A percentile compares a stretch with the other conserved stretches of the same genome.
Evolutionary conservation across 2,113 vertebrate genomes (phyloP).

Genomic region (Zosterops borbonicus): DNA sequence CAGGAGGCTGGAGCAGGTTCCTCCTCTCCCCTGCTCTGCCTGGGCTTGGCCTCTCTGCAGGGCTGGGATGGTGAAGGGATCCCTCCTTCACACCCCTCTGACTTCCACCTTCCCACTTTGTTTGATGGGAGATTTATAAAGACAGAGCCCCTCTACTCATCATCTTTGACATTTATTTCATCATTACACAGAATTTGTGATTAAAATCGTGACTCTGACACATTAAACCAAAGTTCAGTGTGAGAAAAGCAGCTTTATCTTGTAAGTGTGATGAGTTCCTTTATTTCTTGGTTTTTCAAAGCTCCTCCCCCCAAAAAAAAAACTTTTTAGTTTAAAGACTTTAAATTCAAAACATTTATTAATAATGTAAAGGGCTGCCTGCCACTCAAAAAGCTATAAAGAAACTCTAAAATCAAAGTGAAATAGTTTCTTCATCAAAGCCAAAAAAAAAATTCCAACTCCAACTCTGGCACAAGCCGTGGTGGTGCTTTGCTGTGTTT

Average conservation of each 20-base stretch:
- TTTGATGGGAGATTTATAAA: neutral
- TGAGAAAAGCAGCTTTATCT: neutral
- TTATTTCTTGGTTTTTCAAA: constrained; percentile 36
- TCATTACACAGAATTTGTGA: constrained; percentile 35
- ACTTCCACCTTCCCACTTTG: neutral
- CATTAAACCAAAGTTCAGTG: constrained; percentile 14
- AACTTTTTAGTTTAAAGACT: constrained; percentile 53
- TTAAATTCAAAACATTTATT: constrained; percentile 62
- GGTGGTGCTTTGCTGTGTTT: neutral
- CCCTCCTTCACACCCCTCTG: neutral
- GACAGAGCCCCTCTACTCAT: neutral
- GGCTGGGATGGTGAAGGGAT: neutral
- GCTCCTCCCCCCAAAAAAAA: neutral
- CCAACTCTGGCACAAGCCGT: neutral
- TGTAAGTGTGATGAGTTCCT: neutral
- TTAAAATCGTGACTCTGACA: constrained; percentile 14
- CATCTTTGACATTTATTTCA: neutral
- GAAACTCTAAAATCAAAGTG: constrained; percentile 48
- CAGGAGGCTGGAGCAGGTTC: neutral
- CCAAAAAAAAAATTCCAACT: neutral
- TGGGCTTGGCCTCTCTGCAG: neutral
- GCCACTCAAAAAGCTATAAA: constrained; percentile 55
- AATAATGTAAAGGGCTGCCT: constrained; percentile 65
- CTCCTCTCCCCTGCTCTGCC: neutral
- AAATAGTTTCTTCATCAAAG: constrained; percentile 52